Evolutionary conservation across 2,797 vertebrate species (phyloP), one percentile per base, ranked within the genome.

Genomic region (Microctenopoma stevenorrisi): DNA sequence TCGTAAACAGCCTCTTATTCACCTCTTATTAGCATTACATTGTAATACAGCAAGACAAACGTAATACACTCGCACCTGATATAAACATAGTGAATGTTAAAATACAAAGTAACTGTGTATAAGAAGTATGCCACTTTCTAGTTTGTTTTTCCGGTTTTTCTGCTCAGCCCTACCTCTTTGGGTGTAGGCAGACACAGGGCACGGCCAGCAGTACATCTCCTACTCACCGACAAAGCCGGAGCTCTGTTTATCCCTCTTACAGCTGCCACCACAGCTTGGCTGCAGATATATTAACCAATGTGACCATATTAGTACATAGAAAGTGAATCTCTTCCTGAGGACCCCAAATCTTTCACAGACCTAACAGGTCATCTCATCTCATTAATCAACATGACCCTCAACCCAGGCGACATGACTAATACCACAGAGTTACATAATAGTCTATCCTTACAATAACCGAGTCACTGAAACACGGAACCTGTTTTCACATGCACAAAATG

Each of bases 191-290:
- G 37, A 55, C 72, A 38, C 16, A 8, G 7, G 5, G 44, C 40
- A 35, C 71, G 60, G 64, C 22, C 37, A 64, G 57, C 70, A 60
- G 61, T 63, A 69, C 49, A 48, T 64, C 56, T 53, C 65, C 71
- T 50, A 42, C 74, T 76, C 72, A 69, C 47, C 51, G 52, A 25
- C 56, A 56, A 44, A 75, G 79, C 59, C 71, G 65, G 76, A 82
- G 78, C 72, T 75, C 64, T 68, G 56, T 72, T 85, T 83, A 86
- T 78, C 81, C 81, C 49, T 47, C 44, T 0, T 68, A 15, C 68
- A 72, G 83, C 75, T 74, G 76, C 66, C 67, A 76, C 72, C 73
- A 53, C 76, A 73, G 70, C 60, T 65, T 18, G 4, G 48, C 76
- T 43, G 60, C 60, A 73, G 26, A 52, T 51, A 42, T 70, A 59